These are phyloP conservation scores for Hyperopisus bebe DNA, from an alignment of 2,113 vertebrate genomes.

Conservation along the genomic window DNA sequence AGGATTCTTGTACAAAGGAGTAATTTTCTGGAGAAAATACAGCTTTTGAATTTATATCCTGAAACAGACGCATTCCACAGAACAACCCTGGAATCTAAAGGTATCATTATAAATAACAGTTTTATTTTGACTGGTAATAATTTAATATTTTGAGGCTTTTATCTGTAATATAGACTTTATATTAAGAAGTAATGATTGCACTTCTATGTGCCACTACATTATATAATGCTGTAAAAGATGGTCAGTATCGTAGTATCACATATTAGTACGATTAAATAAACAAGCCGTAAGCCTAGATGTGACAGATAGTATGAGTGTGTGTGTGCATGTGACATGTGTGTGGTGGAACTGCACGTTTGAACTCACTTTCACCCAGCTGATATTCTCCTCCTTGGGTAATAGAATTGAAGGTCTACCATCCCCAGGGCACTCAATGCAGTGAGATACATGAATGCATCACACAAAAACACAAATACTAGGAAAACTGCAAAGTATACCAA, in stretches of 20 bases:
- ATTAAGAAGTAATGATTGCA: background rate
- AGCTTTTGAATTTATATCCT: background rate
- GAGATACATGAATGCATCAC: background rate
- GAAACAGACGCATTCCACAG: background rate
- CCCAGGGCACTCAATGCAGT: background rate
- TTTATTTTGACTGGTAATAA: constrained; percentile 7
- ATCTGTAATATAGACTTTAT: background rate
- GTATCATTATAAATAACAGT: constrained; percentile 8
- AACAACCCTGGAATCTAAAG: background rate
- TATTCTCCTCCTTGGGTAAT: too few relatives aligned
- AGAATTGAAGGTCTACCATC: background rate
- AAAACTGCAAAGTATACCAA: background rate
- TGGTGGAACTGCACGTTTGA: background rate
- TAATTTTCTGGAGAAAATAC: background rate
- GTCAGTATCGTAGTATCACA: background rate
- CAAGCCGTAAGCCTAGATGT: background rate
- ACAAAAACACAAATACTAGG: background rate
- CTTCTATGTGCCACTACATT: background rate
- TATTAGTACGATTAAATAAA: background rate
- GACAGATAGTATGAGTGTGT: background rate
- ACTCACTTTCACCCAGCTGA: background rate
- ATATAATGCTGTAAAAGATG: background rate
- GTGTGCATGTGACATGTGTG: background rate
- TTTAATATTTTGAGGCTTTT: background rate
- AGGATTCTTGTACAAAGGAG: background rate